phyloP scores from a whole-genome alignment of 2,888 invertebrate species.

The Augochlorella aurata region DNA sequence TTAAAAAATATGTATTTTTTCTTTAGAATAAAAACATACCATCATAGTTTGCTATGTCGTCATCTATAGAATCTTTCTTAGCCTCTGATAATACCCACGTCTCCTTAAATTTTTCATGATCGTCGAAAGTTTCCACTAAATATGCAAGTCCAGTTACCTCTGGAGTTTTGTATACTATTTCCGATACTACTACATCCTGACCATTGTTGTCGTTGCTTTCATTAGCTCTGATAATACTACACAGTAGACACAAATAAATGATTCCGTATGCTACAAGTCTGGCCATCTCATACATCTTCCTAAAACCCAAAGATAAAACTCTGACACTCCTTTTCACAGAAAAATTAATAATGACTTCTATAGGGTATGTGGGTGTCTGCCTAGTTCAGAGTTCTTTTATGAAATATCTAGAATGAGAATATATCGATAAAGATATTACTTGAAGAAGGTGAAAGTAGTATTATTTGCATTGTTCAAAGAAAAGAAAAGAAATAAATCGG shows the following conservation, averaged over 20 bases:
- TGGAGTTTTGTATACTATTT: conserved; percentile 87
- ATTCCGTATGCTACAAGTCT: conserved; percentile 62
- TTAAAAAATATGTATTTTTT: neutral
- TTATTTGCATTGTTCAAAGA: neutral
- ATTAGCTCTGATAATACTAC: conserved; percentile 59
- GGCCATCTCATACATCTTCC: conserved; percentile 72
- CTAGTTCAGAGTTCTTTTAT: neutral
- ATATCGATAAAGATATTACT: neutral
- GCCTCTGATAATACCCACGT: conserved; percentile 95
- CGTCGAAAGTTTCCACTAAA: conserved; percentile 94
- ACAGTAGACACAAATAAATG: conserved; percentile 60
- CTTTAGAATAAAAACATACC: conserved; percentile 82
- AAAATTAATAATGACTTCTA: neutral
- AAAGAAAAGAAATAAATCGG: neutral
- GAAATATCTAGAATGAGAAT: neutral
- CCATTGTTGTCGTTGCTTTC: conserved; percentile 63
- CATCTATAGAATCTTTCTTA: conserved; percentile 94
- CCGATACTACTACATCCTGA: conserved; percentile 46
- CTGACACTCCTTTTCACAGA: neutral
- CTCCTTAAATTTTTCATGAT: conserved; percentile 87
- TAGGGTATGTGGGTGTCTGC: too few relatives aligned
- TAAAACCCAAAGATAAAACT: conserved; percentile 39
- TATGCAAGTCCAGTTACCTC: conserved; percentile 85
- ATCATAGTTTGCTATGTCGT: conserved; percentile 96
- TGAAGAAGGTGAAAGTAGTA: neutral